A percentile compares a stretch with the other conserved stretches of the same genome.
Evolutionary conservation across 1,140 invertebrate species (phyloP).

Genomic region (Hyles vespertilio): DNA sequence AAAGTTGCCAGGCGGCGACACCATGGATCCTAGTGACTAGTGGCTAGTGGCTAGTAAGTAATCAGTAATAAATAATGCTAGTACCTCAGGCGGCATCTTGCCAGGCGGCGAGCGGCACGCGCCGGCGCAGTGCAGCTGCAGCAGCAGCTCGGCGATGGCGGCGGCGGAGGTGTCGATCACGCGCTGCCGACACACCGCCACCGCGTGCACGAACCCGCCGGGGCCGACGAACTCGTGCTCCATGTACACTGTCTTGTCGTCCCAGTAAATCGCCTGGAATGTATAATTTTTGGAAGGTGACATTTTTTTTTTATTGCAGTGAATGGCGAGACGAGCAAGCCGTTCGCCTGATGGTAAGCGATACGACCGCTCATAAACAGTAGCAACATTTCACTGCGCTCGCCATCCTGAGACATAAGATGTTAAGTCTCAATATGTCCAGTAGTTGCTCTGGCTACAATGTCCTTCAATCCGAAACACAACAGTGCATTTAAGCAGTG

Average conservation of each 20-base stretch:
- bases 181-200: conserved; percentile 85
- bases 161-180: conserved; percentile 83
- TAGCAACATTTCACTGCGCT: too few species aligned
- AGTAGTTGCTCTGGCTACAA: too few species aligned
- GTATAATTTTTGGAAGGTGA: background rate
- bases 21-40: conserved; percentile 80
- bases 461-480: too few species aligned
- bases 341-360: too few species aligned
- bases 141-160: conserved; percentile 78
- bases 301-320: too few species aligned
- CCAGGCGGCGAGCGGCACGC: conserved; percentile 81
- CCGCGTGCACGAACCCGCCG: conserved; percentile 88
- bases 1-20: conserved; percentile 78
- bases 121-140: conserved; percentile 79
- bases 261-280: conserved; percentile 84
- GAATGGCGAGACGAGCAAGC: too few species aligned
- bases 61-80: background rate
- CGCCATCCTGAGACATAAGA: too few species aligned
- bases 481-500: too few species aligned
- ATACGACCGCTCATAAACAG: too few species aligned
- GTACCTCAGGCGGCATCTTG: conserved; percentile 80
- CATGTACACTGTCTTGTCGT: conserved; percentile 89
- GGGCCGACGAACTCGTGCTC: conserved; percentile 90
- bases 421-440: too few species aligned
- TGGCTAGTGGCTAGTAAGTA: conserved; percentile 68